Evolutionary conservation across 2,113 vertebrate species (phyloP).

Genomic region (Apodemus sylvaticus): DNA sequence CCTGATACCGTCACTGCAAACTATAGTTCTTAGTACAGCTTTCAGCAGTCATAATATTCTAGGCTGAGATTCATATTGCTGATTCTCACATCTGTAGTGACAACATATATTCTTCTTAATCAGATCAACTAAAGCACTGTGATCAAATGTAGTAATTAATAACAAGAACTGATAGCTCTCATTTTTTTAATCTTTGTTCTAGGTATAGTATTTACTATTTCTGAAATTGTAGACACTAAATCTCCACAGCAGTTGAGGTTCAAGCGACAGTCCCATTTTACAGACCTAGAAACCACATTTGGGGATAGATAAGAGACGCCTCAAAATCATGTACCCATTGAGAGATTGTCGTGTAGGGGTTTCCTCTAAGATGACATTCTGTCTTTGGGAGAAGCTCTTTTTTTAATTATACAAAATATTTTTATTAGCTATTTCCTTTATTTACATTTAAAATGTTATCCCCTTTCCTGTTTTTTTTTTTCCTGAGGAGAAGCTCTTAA

Average conservation of each 20-base stretch:
- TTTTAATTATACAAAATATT: too few relatives aligned
- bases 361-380: neutral
- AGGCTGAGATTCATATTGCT: constrained; percentile 1
- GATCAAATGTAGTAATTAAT: constrained; percentile 42
- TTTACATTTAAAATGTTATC: too few relatives aligned
- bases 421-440: too few relatives aligned
- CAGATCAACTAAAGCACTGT: constrained; percentile 33
- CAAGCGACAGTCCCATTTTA: neutral
- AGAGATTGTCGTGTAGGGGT: too few relatives aligned
- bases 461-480: too few relatives aligned
- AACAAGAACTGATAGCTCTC: constrained; percentile 41
- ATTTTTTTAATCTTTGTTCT: neutral
- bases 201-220: neutral
- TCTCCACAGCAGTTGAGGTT: neutral
- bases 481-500: neutral
- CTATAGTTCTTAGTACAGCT: neutral
- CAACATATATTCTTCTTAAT: neutral
- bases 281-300: neutral
- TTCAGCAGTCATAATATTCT: constrained; percentile 5
- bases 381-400: neutral
- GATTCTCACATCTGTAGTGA: constrained; percentile 16
- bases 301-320: neutral
- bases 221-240: neutral
- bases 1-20: neutral
- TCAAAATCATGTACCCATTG: neutral